phyloP scores from a whole-genome alignment of 2,113 vertebrate genomes.

The Crotalus horridus region DNA sequence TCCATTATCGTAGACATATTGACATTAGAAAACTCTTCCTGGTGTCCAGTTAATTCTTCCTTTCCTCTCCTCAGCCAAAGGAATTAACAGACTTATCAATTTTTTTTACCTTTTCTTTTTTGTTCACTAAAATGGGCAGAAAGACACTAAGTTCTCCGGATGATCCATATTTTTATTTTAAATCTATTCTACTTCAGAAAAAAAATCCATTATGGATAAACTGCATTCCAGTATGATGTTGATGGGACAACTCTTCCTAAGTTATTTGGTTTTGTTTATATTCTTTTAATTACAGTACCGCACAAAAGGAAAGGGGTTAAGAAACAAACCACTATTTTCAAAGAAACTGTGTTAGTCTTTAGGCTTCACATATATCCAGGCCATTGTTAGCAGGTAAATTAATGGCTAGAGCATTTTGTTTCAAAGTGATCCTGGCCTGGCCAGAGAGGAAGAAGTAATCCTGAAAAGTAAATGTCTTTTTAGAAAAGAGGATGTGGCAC shows the following conservation, averaged over 20 bases:
- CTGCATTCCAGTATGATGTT: no score
- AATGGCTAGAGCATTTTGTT: background rate
- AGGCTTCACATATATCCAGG: background rate
- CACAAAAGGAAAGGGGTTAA: background rate
- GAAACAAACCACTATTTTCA: background rate
- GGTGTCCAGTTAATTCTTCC: background rate
- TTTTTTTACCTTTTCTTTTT: background rate
- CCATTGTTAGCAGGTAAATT: background rate
- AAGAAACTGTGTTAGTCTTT: background rate
- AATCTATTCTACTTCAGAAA: no score
- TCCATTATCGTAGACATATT: background rate
- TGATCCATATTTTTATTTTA: no score
- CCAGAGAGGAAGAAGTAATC: background rate
- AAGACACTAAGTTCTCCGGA: slow-evolving; percentile 1
- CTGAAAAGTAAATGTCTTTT: background rate
- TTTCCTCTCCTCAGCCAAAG: background rate
- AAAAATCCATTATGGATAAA: no score
- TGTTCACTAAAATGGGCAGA: background rate
- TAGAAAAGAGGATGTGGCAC: background rate
- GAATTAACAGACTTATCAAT: no score
- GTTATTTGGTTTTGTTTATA: no score
- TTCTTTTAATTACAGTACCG: no score
- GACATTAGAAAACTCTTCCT: background rate
- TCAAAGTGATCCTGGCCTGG: background rate
- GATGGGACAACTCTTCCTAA: no score